A percentile compares a stretch with the other conserved stretches of the same genome.
Evolutionary conservation across 1,140 invertebrate genomes (phyloP).

Genomic region (Pteromalus puparum): DNA sequence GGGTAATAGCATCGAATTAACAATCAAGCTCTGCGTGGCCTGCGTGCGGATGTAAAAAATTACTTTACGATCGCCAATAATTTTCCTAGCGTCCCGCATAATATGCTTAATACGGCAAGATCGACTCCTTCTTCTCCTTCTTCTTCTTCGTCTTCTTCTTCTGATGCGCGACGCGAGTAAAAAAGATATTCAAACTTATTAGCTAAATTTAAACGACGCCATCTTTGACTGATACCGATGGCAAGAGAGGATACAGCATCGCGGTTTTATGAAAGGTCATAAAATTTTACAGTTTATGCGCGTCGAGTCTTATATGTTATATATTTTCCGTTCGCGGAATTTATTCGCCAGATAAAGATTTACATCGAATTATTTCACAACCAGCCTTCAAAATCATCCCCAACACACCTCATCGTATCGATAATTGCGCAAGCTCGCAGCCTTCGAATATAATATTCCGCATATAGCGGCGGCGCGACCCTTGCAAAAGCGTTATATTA

Average conservation of each 20-base stretch:
- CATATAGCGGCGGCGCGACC: constrained; percentile 19
- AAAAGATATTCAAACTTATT: constrained; percentile 18
- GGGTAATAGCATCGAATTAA: constrained; percentile 47
- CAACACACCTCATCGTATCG: no score
- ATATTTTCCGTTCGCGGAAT: background rate
- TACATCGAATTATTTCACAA: no score
- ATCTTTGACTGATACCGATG: background rate
- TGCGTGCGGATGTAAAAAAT: constrained; percentile 9
- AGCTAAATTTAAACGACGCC: constrained; percentile 18
- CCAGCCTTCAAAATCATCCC: no score
- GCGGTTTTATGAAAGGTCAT: background rate
- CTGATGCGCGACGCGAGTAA: background rate
- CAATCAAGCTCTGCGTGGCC: constrained; percentile 21
- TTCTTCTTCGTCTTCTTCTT: no score
- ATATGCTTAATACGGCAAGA: constrained; percentile 29
- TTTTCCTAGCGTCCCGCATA: constrained; percentile 22
- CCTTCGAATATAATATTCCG: constrained; percentile 30
- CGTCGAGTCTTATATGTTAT: background rate
- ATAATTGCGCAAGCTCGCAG: background rate
- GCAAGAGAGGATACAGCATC: background rate
- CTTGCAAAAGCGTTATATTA: constrained; percentile 25
- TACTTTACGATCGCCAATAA: constrained; percentile 37
- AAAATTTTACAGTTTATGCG: constrained; percentile 26
- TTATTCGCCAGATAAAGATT: background rate
- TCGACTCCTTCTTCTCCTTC: constrained; percentile 3